These are phyloP conservation scores for Eristalis tenax DNA, from an alignment of 2,888 invertebrate species.

Conservation along the genomic window DNA sequence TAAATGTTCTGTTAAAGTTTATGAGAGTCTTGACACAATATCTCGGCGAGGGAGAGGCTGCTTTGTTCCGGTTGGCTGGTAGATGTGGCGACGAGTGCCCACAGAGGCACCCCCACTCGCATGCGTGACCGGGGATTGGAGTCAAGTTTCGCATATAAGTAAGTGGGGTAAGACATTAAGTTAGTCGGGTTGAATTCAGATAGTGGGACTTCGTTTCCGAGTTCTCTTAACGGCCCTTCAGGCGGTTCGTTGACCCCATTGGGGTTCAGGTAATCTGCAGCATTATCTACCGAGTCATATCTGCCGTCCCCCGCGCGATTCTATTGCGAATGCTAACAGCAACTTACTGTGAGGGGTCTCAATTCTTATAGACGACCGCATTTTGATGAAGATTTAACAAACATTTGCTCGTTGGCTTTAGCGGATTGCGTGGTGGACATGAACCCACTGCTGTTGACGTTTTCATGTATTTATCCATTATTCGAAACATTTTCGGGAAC, in stretches of 20 bases:
- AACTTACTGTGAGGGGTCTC: no score
- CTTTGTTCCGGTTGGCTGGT: constrained; percentile 1
- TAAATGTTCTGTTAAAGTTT: constrained; percentile 53
- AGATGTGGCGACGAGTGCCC: neutral
- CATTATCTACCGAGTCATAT: neutral
- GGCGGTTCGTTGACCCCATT: neutral
- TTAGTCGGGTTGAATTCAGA: neutral
- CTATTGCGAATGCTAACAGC: neutral
- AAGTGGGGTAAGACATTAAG: neutral
- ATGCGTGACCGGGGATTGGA: neutral
- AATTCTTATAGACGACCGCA: no score
- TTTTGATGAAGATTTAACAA: no score
- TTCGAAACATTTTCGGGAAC: no score
- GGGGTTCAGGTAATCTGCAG: neutral
- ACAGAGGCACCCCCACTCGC: neutral
- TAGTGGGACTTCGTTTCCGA: neutral
- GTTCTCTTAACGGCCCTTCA: neutral
- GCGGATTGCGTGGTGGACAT: no score
- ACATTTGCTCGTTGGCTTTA: no score
- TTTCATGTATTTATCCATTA: no score
- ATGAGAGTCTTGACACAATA: constrained; percentile 54
- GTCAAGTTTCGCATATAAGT: neutral
- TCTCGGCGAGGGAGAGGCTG: neutral
- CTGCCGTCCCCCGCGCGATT: neutral
- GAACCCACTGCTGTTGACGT: no score